Percentiles rank a stretch among this genome's conserved stretches.
phyloP scores from a whole-genome alignment of 2,113 vertebrate species.

The Mus pahari region DNA sequence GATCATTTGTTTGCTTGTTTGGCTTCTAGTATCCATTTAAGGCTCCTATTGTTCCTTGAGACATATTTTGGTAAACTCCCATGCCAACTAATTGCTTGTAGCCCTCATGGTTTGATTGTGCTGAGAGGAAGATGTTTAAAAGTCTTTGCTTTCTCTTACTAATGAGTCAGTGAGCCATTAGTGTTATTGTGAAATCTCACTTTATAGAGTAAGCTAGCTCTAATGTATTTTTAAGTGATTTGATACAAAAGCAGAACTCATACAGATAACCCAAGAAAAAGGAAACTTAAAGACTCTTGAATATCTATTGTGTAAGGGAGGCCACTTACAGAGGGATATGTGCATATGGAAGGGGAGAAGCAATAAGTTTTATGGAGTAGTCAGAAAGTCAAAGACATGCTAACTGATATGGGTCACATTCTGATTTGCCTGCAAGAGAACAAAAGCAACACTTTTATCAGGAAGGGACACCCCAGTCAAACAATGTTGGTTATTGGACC shows the following conservation, averaged over 20 bases:
- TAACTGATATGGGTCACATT: neutral
- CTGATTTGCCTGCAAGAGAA: neutral
- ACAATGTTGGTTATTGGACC: neutral
- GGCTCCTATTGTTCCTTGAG: neutral
- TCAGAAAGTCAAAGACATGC: neutral
- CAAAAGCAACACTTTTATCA: neutral
- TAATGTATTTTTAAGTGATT: neutral
- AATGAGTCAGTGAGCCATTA: neutral
- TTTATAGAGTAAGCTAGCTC: constrained; percentile 7
- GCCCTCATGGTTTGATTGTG: neutral
- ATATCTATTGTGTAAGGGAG: neutral
- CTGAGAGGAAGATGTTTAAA: neutral
- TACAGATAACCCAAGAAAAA: constrained; percentile 6
- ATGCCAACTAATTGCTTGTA: neutral
- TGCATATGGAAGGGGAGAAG: neutral
- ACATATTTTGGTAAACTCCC: constrained; percentile 16
- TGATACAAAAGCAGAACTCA: constrained; percentile 40
- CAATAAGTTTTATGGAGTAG: neutral
- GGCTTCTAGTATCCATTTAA: neutral
- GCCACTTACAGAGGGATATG: neutral
- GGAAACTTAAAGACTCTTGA: neutral
- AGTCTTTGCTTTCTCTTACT: neutral
- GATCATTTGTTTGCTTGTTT: neutral
- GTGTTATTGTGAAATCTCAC: neutral
- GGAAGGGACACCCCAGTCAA: neutral